Conservation (phyloP, 1,140 invertebrate genomes). For the Drosophila gunungcola region DNA sequence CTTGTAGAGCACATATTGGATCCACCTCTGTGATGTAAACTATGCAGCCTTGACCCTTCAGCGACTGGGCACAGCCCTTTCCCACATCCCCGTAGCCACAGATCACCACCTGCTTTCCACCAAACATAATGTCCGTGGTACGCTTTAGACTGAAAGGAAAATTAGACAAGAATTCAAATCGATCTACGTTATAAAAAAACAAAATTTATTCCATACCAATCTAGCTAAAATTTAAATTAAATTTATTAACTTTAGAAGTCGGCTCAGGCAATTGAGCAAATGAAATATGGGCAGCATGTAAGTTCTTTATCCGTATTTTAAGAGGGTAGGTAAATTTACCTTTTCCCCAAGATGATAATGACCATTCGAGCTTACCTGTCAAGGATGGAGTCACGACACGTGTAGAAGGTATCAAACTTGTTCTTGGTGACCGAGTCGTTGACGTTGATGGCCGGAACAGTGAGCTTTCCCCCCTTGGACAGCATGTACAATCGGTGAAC, state of each 20-base stretch:
- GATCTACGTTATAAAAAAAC: no score
- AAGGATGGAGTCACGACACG: conserved; percentile 74
- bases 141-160: conserved; percentile 89
- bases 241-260: no score
- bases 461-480: conserved; percentile 96
- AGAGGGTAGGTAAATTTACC: no score
- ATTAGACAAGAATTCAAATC: no score
- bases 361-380: conserved; percentile 33
- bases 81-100: conserved; percentile 99
- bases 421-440: conserved; percentile 99
- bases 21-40: conserved; percentile 99
- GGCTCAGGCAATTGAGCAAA: no score
- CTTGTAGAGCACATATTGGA: conserved; percentile 98
- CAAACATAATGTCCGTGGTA: conserved; percentile 99
- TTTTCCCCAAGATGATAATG: not conserved
- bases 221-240: no score
- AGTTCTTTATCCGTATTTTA: no score
- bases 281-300: no score
- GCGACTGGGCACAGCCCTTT: conserved; percentile 97
- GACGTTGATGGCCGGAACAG: conserved; percentile 99
- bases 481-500: conserved; percentile 98
- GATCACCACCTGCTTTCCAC: conserved; percentile 98
- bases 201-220: no score
- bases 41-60: conserved; percentile 96
- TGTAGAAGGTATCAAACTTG: conserved; percentile 94